phyloP scores from a whole-genome alignment of 2,113 vertebrate genomes.

The Atlantisia rogersi region DNA sequence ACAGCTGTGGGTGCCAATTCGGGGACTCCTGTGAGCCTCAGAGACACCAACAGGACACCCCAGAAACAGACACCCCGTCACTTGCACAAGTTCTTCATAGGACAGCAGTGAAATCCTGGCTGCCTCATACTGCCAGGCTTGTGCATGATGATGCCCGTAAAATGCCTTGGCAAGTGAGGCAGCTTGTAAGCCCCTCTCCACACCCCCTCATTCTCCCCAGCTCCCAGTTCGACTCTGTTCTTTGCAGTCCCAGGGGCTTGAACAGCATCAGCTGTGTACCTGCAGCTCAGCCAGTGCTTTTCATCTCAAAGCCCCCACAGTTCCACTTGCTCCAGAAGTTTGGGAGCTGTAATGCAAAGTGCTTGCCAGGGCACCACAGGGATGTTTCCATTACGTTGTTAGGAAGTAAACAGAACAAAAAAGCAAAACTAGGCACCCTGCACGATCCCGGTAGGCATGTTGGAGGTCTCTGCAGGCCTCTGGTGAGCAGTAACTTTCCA shows the following conservation, averaged over 20 bases:
- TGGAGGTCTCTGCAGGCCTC: background rate
- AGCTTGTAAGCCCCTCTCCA: background rate
- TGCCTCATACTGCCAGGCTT: accelerated
- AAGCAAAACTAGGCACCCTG: background rate
- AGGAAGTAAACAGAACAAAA: background rate
- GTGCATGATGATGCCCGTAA: accelerated
- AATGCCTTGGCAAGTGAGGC: background rate
- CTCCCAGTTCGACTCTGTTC: background rate
- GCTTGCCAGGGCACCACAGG: background rate
- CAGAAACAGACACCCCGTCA: background rate
- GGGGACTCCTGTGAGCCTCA: accelerated
- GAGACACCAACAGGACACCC: background rate
- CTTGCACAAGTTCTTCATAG: background rate
- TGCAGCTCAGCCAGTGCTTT: background rate
- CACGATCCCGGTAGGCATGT: accelerated
- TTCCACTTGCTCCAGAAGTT: background rate
- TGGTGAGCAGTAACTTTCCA: background rate
- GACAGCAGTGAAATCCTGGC: background rate
- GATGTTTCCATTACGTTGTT: background rate
- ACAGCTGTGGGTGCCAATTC: background rate
- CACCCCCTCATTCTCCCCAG: accelerated
- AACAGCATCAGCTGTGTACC: background rate
- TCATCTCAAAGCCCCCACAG: background rate
- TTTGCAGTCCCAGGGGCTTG: background rate
- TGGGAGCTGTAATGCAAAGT: background rate